Evolutionary conservation across 37 sponge, comb jelly and placozoan genomes (phyloP), one percentile per base, ranked within the genome.

Genomic region (Beroe ovata): DNA sequence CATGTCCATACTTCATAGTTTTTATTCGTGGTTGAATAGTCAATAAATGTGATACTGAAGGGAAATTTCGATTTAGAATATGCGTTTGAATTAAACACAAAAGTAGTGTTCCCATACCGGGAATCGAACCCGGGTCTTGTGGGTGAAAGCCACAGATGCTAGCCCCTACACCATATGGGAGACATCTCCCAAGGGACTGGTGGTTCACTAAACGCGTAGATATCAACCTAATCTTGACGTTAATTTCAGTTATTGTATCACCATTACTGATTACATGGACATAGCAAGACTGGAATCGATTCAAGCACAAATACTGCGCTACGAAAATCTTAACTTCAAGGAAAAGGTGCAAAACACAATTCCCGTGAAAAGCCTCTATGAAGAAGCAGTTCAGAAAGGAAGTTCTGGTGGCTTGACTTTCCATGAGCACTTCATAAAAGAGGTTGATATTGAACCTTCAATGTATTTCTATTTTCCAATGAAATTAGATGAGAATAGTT

Each of bases 121-220:
- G 84, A 77, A 77, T 77, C 84, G 84, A 77, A 77, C 84, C 84
- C 84, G 84, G 84, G 84, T 77, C 84, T 77, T 77, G 84, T 77
- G 84, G 84, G 84, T 77, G 84, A 77, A 77, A 77, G 84, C 84
- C 84, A 77, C 84, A 77, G 84, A 77, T 77, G 84, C 84, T 77
- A 77, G 84, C 84, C 84, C 84, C 84, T 77, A 77, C 84, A 77
- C 84, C 84, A 77, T 35, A 36, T 77, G 84, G 84, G 84, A 77
- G 84, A 40, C 38, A 41, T 77, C 11, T 20, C 36, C 8, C 20
- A 71, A 20, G 8, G 11, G 34, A 71, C 34, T 71, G n/a, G 21
- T 62, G n/a, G n/a, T n/a, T n/a, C n/a, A n/a, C n/a, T n/a, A n/a
- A n/a, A n/a, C n/a, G n/a, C n/a, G n/a, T n/a, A n/a, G n/a, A n/a